Evolutionary conservation across 2,797 vertebrate genomes (phyloP).

Genomic region (Eospalax fontanierii): DNA sequence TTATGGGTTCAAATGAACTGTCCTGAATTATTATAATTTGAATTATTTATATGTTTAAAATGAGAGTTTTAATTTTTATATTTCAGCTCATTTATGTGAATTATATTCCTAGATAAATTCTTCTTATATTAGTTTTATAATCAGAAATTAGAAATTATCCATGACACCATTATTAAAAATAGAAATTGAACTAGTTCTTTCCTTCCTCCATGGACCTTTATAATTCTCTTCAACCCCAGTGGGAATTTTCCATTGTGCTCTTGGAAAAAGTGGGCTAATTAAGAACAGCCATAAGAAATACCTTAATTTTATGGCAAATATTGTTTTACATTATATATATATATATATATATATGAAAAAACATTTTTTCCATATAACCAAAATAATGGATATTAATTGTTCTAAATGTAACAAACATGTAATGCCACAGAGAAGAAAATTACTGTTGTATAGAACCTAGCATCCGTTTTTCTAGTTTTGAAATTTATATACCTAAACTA

Average conservation of each 20-base stretch:
- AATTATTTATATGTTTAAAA: slow-evolving; percentile 82
- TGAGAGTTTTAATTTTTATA: slow-evolving; percentile 78
- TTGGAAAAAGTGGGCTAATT: slow-evolving; percentile 72
- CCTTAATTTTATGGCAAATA: slow-evolving; percentile 59
- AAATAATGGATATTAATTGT: slow-evolving; percentile 61
- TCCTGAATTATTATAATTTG: slow-evolving; percentile 72
- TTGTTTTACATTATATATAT: slow-evolving; percentile 69
- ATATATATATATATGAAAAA: too few species aligned
- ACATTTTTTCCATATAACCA: slow-evolving; percentile 52
- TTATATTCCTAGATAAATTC: slow-evolving; percentile 54
- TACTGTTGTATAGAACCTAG: not conserved
- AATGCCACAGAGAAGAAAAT: slow-evolving; percentile 22
- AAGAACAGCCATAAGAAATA: slow-evolving; percentile 58
- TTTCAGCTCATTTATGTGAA: slow-evolving; percentile 71
- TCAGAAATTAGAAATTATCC: slow-evolving; percentile 73
- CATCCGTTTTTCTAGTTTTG: slow-evolving; percentile 41
- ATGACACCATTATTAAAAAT: slow-evolving; percentile 79
- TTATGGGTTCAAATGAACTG: slow-evolving; percentile 71
- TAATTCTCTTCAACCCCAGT: slow-evolving; percentile 40
- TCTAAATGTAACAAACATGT: slow-evolving; percentile 53
- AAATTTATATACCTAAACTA: not conserved
- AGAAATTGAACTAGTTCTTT: slow-evolving; percentile 70
- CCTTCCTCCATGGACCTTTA: slow-evolving; percentile 17
- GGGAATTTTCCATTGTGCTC: slow-evolving; percentile 48
- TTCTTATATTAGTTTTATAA: slow-evolving; percentile 70